Evolutionary conservation across 2,888 invertebrate species (phyloP), one percentile per base, ranked within the genome.

Genomic region (Tiliacea aurago): DNA sequence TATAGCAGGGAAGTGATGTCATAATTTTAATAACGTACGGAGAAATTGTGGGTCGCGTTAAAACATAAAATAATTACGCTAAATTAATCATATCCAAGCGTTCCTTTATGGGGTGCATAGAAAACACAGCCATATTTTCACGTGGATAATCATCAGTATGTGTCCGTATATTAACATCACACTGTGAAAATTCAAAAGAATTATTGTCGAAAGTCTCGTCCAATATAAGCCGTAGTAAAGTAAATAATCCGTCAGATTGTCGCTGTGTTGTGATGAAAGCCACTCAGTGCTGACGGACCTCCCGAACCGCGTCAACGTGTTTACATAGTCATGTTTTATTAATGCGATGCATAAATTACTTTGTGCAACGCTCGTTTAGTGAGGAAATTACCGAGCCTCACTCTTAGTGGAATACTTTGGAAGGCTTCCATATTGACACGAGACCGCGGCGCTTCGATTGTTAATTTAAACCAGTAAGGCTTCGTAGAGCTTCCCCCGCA

Each of bases 271-370:
- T 80, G 76, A 64, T 81, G 75, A 70, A 67, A 75, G 70, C 65
- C 68, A 63, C 56, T 69, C 67, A 79, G 78, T 41, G 82, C 71
- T 76, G 79, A 76, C 76, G 70, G 72, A 61, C 66, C 62, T 62
- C 68, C 79, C 75, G 65, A 81, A 81, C 86, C 85, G 86, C 86
- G 87, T 87, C 90, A 85, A 85, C 88, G 87, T 86, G 88, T 90
- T 91, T 88, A 90, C 90, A 89, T 88, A 89, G 88, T 92, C 93
- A 93, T 94, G 93, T 93, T 93, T 93, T 93, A 93, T 93, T 93
- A 93, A 94, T 93, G 91, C 76, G 86, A 77, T 88, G 93, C 91
- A 93, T 94, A 92, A 90, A 93, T 93, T 93, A 93, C 90, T 90
- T 87, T 89, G 90, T 92, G 93, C 92, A 90, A 82, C 87, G 89